Base-by-base conservation (phyloP, 64 coral and sea anemone species). In the Montipora cactus region DNA sequence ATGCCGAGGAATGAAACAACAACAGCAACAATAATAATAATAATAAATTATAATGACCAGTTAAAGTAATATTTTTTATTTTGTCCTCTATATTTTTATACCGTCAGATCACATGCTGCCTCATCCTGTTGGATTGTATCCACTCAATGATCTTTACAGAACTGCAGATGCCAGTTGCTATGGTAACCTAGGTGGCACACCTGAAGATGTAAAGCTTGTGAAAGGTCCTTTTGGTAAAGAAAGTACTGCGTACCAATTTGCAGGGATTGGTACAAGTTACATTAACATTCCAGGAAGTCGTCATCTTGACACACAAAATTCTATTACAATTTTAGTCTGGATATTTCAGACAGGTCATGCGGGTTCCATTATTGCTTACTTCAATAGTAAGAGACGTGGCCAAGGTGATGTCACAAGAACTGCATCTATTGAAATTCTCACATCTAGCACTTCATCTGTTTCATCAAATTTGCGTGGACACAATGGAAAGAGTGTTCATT, bases 101-200 rank as follows among this genome's bases (percentile, higher is more conserved):
- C 48, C 4, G 46, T 22, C 61, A 86, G 82, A 70, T 37, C 37
- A 37, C n/a, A 13, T 23, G 28, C 75, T 93, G 12, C 71, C 81
- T 9, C 71, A 80, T 81, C 92, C 92, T 80, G 75, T 93, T 3
- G 92, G 67, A 47, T 81, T 93, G 18, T 93, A 93, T 45, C 92
- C 92, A 15, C 47, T 93, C 18, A 78, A 93, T 59, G 47, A 48
- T 4, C 9, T 37, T 46, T 57, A 88, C n/a, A 47, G 74, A 88
- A 87, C 92, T 13, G n/a, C 76, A 53, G 92, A 93, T 80, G 87
- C 77, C 28, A 93, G 92, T 81, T 93, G 92, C 92, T 80, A 93
- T 80, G 68, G 48, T 66, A 93, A 93, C 81, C 37, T 58, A 6
- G 49, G 68, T 18, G 92, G 92, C 13, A 81, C 10, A 9, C 47